Conservation (phyloP, 2,113 vertebrate species). For the Lophotis ruficrista region DNA sequence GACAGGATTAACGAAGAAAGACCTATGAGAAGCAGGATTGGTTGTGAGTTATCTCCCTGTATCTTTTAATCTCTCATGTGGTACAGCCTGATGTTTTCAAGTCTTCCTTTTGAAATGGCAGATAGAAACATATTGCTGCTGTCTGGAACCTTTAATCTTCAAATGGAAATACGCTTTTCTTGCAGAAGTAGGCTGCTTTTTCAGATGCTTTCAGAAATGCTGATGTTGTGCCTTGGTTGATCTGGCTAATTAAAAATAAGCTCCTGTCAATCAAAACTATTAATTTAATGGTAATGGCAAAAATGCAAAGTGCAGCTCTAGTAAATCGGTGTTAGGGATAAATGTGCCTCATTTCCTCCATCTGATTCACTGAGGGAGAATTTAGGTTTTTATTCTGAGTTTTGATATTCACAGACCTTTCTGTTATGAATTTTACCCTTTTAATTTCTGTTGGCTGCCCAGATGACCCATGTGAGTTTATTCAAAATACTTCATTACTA, state of each 20-base stretch:
- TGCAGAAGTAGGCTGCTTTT: slow-evolving; percentile 60
- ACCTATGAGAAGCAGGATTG: not conserved
- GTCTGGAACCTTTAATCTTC: slow-evolving; percentile 58
- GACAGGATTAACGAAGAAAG: slow-evolving; percentile 24
- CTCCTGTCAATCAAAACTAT: slow-evolving; percentile 53
- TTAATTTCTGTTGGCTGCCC: not conserved
- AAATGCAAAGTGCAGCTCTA: not conserved
- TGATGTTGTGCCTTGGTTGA: slow-evolving; percentile 55
- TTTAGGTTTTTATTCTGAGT: not conserved
- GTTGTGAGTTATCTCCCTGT: slow-evolving; percentile 10
- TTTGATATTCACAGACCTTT: not conserved
- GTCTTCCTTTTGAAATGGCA: slow-evolving; percentile 45
- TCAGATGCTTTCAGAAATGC: slow-evolving; percentile 51
- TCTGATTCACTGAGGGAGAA: not conserved
- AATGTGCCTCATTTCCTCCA: not conserved
- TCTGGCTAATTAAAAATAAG: slow-evolving; percentile 63
- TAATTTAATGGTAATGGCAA: slow-evolving; percentile 8
- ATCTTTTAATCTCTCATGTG: slow-evolving; percentile 41
- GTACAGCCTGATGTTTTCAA: slow-evolving; percentile 20
- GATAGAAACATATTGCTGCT: slow-evolving; percentile 48
- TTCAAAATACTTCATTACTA: not conserved
- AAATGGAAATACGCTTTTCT: slow-evolving; percentile 52
- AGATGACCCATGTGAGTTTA: not conserved
- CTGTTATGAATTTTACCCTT: not conserved
- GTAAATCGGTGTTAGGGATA: not conserved